These are phyloP conservation scores for Acronicta aceris DNA, from an alignment of 2,888 invertebrate genomes.

Conservation along the genomic window DNA sequence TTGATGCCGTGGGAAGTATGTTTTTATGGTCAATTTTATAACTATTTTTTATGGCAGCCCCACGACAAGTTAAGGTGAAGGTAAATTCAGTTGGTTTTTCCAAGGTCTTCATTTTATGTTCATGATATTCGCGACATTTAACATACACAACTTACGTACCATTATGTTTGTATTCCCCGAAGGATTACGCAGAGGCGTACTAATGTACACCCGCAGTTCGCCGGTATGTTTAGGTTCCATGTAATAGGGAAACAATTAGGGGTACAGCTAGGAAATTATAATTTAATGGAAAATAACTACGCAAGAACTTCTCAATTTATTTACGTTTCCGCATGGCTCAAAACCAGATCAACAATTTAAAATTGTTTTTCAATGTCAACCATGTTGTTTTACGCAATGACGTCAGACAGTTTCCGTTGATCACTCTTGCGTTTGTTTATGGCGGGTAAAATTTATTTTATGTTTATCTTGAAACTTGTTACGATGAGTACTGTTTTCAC, in stretches of 20 bases:
- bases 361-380: conserved; percentile 43
- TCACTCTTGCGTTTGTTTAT: conserved; percentile 25
- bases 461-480: conserved; percentile 11
- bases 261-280: too few species aligned
- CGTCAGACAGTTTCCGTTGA: conserved; percentile 25
- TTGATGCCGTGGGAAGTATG: conserved; percentile 8
- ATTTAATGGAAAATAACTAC: conserved; percentile 1
- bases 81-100: too few species aligned
- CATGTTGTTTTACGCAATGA: conserved; percentile 39
- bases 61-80: too few species aligned
- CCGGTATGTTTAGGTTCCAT: too few species aligned
- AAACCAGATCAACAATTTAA: conserved; percentile 8
- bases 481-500: not conserved
- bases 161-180: too few species aligned
- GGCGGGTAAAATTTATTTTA: conserved; percentile 3
- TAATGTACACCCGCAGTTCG: too few species aligned
- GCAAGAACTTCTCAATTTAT: not conserved
- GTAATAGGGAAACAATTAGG: too few species aligned
- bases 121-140: too few species aligned
- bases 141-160: too few species aligned
- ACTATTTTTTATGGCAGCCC: too few species aligned
- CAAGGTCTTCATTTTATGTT: too few species aligned
- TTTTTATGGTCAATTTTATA: not conserved
- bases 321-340: conserved; percentile 18
- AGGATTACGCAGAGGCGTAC: too few species aligned